These are phyloP conservation scores for Halcyon senegalensis DNA, from an alignment of 2,113 vertebrate genomes.

Conservation along the genomic window DNA sequence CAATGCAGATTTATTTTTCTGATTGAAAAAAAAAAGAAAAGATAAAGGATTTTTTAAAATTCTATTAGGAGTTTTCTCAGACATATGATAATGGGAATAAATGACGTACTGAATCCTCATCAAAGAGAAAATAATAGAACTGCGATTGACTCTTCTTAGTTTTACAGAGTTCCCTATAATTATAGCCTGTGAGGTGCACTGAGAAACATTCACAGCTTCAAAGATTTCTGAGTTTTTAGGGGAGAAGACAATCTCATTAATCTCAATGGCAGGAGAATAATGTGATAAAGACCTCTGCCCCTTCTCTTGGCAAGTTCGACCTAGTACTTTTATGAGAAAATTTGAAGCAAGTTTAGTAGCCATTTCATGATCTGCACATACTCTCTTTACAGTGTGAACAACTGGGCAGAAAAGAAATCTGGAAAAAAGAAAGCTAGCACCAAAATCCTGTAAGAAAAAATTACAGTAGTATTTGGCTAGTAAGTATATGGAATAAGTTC, in stretches of 20 bases:
- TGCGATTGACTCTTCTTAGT: background rate
- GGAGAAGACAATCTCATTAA: background rate
- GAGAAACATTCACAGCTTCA: background rate
- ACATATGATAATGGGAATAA: background rate
- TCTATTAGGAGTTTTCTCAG: background rate
- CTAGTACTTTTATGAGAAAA: background rate
- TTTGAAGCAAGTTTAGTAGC: background rate
- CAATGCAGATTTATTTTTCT: background rate
- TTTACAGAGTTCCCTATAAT: background rate
- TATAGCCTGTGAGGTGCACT: background rate
- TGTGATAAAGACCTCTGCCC: background rate
- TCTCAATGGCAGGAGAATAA: background rate
- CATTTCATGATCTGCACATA: background rate
- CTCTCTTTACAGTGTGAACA: background rate
- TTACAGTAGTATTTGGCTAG: background rate
- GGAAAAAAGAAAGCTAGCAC: background rate
- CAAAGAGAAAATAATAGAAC: background rate
- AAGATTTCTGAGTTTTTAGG: background rate
- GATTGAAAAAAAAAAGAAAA: background rate
- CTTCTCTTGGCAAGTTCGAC: background rate
- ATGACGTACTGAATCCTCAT: background rate
- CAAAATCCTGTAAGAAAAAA: background rate
- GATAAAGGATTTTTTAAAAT: rapidly evolving
- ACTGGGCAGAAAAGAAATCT: background rate
- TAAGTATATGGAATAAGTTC: background rate